A percentile compares a stretch with the other conserved stretches of the same genome.
Conservation (phyloP, 2,797 vertebrate species). For the Gila robusta region DNA sequence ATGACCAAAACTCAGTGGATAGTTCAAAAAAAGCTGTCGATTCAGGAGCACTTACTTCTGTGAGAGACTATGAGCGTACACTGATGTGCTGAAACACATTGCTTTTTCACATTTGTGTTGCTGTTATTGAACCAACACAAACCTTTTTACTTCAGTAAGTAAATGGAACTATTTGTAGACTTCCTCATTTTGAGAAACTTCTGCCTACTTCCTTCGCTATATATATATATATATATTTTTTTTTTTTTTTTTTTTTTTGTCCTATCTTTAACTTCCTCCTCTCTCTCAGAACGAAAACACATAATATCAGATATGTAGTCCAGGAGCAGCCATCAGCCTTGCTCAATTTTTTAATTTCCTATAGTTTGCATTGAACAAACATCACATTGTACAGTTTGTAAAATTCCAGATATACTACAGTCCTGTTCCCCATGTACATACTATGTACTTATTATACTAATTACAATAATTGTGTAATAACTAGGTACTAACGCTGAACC, state of each 20-base stretch:
- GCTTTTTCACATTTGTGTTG: background rate
- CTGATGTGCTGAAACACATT: background rate
- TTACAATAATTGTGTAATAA: background rate
- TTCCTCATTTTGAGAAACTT: constrained; percentile 81
- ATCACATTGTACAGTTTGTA: background rate
- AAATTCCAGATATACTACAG: background rate
- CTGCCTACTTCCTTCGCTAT: constrained; percentile 78
- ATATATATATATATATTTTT: background rate
- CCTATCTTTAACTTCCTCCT: constrained; percentile 74
- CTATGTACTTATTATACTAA: background rate
- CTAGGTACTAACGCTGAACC: background rate
- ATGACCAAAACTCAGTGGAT: constrained; percentile 59
- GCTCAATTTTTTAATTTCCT: background rate
- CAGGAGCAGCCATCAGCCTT: background rate
- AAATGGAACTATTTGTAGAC: constrained; percentile 65
- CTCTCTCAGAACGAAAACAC: constrained; percentile 69
- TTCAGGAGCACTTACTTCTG: constrained; percentile 25
- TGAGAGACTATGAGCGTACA: constrained; percentile 1
- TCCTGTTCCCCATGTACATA: background rate
- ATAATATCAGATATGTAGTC: constrained; percentile 49
- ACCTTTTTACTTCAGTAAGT: constrained; percentile 40
- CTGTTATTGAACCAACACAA: background rate
- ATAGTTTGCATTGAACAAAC: background rate
- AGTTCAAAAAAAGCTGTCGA: constrained; percentile 50
- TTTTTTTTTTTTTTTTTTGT: constrained; percentile 67